Percentiles rank a stretch among this genome's conserved stretches.
Conservation (phyloP, 2,113 vertebrate genomes). For the Brevimyrus niger region DNA sequence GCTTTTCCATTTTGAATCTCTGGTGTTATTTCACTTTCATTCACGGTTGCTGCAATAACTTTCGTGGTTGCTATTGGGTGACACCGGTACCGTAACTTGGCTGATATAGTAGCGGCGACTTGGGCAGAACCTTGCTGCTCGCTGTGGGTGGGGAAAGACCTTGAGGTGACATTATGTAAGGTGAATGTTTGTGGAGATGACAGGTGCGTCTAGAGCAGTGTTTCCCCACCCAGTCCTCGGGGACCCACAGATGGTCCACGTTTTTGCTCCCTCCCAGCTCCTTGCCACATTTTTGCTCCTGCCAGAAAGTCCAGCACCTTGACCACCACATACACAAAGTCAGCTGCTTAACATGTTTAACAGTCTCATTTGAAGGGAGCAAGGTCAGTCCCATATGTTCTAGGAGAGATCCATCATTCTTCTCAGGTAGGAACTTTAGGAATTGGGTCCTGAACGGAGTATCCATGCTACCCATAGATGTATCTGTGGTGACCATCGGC, state of each 20-base stretch:
- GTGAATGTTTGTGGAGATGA: conserved; percentile 27
- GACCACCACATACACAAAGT: neutral
- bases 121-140: neutral
- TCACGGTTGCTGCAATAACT: neutral
- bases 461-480: neutral
- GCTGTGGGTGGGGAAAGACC: conserved; percentile 3
- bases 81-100: neutral
- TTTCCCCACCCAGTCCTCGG: neutral
- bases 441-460: neutral
- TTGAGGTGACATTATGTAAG: neutral
- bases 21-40: neutral
- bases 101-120: neutral
- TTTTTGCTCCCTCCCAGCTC: too few species aligned
- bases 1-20: neutral
- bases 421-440: neutral
- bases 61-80: neutral
- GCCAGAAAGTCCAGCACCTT: neutral
- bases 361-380: neutral
- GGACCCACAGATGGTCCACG: neutral
- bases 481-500: neutral
- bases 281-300: too few species aligned
- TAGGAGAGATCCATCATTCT: neutral
- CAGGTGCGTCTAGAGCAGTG: conserved; percentile 11
- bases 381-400: neutral
- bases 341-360: neutral